A percentile compares a stretch with the other conserved stretches of the same genome.
Evolutionary conservation across 2,888 invertebrate genomes (phyloP).

Genomic region (Panzeria rudis): DNA sequence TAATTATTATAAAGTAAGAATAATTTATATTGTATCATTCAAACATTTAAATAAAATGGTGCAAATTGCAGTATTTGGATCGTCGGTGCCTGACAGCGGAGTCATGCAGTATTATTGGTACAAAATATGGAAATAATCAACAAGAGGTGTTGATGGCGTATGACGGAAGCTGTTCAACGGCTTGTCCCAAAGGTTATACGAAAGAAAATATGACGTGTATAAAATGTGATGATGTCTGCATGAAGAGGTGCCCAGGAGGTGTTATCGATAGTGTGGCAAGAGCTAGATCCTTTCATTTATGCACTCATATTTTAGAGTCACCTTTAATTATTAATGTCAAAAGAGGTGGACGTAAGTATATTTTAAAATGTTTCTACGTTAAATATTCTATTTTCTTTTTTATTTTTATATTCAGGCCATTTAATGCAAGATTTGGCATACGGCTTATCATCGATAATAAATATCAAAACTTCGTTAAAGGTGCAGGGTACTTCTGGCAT

Average conservation of each 20-base stretch:
- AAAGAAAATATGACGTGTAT: slow-evolving; percentile 84
- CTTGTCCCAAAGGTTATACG: slow-evolving; percentile 86
- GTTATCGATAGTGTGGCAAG: slow-evolving; percentile 92
- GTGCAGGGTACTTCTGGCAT: slow-evolving; percentile 93
- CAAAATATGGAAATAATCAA: slow-evolving; percentile 84
- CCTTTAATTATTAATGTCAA: slow-evolving; percentile 92
- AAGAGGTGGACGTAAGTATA: slow-evolving; percentile 80
- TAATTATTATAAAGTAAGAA: slow-evolving; percentile 84
- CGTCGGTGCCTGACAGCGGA: slow-evolving; percentile 91
- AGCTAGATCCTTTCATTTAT: slow-evolving; percentile 92
- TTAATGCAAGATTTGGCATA: slow-evolving; percentile 91
- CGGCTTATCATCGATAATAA: slow-evolving; percentile 91
- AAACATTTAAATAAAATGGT: not conserved
- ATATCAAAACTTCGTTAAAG: slow-evolving; percentile 92
- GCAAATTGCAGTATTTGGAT: slow-evolving; percentile 86
- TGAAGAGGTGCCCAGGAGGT: slow-evolving; percentile 88
- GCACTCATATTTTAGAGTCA: slow-evolving; percentile 91
- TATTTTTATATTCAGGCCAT: slow-evolving; percentile 85
- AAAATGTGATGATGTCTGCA: slow-evolving; percentile 80
- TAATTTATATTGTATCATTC: not conserved
- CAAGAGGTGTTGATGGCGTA: slow-evolving; percentile 85
- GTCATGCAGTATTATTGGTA: slow-evolving; percentile 86
- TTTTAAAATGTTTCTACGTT: slow-evolving; percentile 6
- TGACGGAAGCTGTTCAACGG: slow-evolving; percentile 85
- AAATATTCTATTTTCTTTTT: slow-evolving; percentile 17